Conservation (phyloP, 2,888 invertebrate genomes). For the Ophonus ardosiacus region DNA sequence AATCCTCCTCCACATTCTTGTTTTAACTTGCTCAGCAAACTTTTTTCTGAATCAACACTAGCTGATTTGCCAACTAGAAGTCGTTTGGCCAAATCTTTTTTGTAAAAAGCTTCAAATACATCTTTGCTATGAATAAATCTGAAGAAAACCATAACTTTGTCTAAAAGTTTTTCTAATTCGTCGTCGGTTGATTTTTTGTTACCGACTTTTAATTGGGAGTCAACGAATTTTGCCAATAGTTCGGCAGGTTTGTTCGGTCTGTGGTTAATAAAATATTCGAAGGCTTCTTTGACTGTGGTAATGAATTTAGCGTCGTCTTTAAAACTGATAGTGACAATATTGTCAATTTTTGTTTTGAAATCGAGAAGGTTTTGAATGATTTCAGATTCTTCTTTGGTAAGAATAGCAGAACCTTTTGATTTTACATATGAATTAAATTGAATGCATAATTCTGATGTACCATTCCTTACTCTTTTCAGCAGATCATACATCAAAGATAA, state of each 20-base stretch:
- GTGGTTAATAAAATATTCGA: constrained; percentile 97
- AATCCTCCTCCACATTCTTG: constrained; percentile 99
- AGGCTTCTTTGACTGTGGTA: constrained; percentile 94
- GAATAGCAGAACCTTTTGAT: constrained; percentile 94
- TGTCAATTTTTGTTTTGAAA: constrained; percentile 97
- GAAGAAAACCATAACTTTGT: constrained; percentile 98
- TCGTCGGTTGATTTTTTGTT: constrained; percentile 92
- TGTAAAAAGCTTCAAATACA: constrained; percentile 99
- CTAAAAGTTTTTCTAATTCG: constrained; percentile 93
- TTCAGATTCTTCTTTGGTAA: constrained; percentile 96
- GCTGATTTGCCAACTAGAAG: constrained; percentile 97
- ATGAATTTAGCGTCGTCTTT: constrained; percentile 93
- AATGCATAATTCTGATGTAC: constrained; percentile 88
- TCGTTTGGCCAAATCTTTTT: constrained; percentile 97
- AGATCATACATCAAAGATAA: constrained; percentile 91
- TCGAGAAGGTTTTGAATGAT: constrained; percentile 97
- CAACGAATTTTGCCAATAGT: constrained; percentile 98
- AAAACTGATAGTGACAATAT: constrained; percentile 92
- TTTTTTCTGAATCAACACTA: constrained; percentile 98
- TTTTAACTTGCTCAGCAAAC: constrained; percentile 97
- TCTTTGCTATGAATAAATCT: constrained; percentile 99
- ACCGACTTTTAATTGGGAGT: constrained; percentile 91
- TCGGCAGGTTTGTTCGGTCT: constrained; percentile 98
- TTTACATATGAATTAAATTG: constrained; percentile 95
- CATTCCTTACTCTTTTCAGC: constrained; percentile 91